Percentiles rank a stretch among this genome's conserved stretches.
Conservation (phyloP, 2,888 invertebrate genomes). For the Drosophila lacicola region DNA sequence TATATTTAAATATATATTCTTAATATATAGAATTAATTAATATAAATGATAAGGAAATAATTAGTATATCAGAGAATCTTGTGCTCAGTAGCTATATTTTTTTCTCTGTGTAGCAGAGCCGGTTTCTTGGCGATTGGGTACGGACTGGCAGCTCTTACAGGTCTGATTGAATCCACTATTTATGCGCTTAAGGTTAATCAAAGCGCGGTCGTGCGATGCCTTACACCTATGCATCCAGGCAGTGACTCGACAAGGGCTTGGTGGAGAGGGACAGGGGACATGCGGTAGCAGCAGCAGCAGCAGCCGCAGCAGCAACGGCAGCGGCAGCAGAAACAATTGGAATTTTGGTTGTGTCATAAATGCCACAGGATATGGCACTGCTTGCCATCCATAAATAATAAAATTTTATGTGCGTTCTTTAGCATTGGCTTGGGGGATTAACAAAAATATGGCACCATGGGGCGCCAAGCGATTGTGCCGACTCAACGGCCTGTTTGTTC, state of each 20-base stretch:
- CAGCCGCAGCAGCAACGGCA: constrained; percentile 24
- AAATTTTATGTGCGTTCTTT: constrained; percentile 75
- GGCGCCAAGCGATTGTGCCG: constrained; percentile 79
- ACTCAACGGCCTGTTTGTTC: constrained; percentile 81
- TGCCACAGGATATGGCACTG: constrained; percentile 75
- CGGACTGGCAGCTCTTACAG: constrained; percentile 60
- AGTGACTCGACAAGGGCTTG: constrained; percentile 25
- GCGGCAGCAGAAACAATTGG: constrained; percentile 74
- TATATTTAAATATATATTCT: not conserved
- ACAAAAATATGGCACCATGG: constrained; percentile 74
- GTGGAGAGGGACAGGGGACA: not conserved
- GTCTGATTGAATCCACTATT: constrained; percentile 83
- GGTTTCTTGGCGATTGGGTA: constrained; percentile 59
- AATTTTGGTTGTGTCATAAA: constrained; percentile 78
- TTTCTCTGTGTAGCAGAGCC: constrained; percentile 43
- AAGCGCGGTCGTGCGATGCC: constrained; percentile 77
- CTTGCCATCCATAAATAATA: constrained; percentile 79
- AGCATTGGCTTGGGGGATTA: constrained; percentile 74
- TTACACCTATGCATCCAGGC: constrained; percentile 64
- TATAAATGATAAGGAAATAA: too few species aligned
- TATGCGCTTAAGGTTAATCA: constrained; percentile 82
- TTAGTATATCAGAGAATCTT: too few species aligned
- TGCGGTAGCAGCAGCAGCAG: constrained; percentile 36
- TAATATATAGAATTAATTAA: too few species aligned
- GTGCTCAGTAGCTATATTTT: not conserved